Percentiles rank a stretch among this genome's conserved stretches.
phyloP scores from a whole-genome alignment of 2,888 invertebrate genomes.

The Cephus pygmeus region DNA sequence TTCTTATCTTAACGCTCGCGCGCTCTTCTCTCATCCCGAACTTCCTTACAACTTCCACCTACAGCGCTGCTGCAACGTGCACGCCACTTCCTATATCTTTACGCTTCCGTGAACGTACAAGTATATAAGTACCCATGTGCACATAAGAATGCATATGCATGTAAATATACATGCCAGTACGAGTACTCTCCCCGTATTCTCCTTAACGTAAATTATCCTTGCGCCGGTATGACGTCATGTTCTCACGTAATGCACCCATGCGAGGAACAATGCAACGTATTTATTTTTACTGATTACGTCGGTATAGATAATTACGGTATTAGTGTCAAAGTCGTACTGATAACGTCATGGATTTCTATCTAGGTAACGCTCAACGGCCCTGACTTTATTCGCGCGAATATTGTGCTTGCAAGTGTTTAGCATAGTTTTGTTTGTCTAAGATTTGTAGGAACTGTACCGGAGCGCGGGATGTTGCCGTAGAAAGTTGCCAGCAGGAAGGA shows the following conservation, averaged over 20 bases:
- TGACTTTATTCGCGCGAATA: neutral
- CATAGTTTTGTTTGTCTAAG: neutral
- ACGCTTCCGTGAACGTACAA: neutral
- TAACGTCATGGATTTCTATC: neutral
- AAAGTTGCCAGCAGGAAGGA: neutral
- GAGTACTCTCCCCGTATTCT: neutral
- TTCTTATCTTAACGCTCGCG: neutral
- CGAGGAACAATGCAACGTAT: neutral
- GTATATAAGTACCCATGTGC: neutral
- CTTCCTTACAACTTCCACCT: neutral
- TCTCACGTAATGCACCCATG: neutral
- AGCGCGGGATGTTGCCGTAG: neutral
- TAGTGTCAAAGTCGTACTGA: neutral
- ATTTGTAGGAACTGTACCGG: neutral
- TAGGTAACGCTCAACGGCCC: neutral
- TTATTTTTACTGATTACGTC: neutral
- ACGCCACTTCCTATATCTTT: neutral
- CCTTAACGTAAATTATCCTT: neutral
- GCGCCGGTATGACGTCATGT: neutral
- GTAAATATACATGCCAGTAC: neutral
- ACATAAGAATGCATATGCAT: neutral
- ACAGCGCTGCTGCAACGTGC: neutral
- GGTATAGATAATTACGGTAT: neutral
- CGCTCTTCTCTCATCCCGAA: neutral
- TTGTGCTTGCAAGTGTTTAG: neutral